Evolutionary conservation across 2,797 vertebrate genomes (phyloP).

Genomic region (Orestias chungarensis): DNA sequence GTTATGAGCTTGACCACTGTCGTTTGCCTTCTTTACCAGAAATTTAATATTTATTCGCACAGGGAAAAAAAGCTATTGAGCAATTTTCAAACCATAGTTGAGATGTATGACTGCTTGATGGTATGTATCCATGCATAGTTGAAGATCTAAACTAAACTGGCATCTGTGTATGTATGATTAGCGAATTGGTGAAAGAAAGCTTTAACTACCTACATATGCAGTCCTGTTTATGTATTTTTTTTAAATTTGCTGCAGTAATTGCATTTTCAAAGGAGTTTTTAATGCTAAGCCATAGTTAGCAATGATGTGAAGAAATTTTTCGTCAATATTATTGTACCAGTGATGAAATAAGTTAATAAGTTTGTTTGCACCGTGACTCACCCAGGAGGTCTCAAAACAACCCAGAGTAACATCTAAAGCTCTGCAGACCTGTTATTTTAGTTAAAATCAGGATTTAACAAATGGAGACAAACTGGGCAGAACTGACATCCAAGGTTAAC

Average conservation of each 20-base stretch:
- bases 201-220: neutral
- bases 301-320: neutral
- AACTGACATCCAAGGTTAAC: neutral
- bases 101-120: neutral
- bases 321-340: neutral
- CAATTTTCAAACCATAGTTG: neutral
- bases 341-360: neutral
- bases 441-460: neutral
- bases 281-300: neutral
- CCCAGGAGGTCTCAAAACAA: neutral
- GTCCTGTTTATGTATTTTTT: neutral
- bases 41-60: neutral
- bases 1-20: neutral
- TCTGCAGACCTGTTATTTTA: neutral
- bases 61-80: neutral
- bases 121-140: neutral
- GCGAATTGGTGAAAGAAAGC: neutral
- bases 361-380: neutral
- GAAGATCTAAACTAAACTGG: neutral
- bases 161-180: neutral
- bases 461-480: neutral
- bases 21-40: neutral
- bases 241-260: neutral
- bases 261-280: neutral
- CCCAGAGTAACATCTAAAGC: neutral